Evolutionary conservation across 2,888 invertebrate species (phyloP).

Genomic region (Blastobasis lacticolella): DNA sequence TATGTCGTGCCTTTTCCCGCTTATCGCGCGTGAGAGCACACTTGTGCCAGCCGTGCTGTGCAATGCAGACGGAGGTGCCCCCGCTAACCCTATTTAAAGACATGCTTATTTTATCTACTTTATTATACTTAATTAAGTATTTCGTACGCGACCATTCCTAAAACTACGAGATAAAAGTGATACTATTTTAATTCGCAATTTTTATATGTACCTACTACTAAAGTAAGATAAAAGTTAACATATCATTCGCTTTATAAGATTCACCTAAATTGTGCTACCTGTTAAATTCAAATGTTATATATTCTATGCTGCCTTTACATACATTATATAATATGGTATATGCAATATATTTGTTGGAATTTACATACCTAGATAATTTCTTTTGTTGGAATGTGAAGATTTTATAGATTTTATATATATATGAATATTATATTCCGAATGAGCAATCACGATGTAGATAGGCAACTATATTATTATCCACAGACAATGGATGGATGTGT

Average conservation of each 20-base stretch:
- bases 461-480: too few species aligned
- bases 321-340: conserved; percentile 13
- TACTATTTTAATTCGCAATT: conserved; percentile 46
- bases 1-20: too few species aligned
- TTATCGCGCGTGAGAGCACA: too few species aligned
- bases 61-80: too few species aligned
- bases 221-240: conserved; percentile 60
- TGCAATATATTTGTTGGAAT: conserved; percentile 7
- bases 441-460: too few species aligned
- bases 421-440: too few species aligned
- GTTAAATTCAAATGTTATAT: conserved; percentile 34
- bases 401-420: not conserved
- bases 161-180: conserved; percentile 33
- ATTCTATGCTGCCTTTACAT: conserved; percentile 43
- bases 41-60: too few species aligned
- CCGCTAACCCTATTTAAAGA: too few species aligned
- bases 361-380: not conserved
- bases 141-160: conserved; percentile 26
- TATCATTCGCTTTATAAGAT: conserved; percentile 73
- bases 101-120: too few species aligned
- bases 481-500: too few species aligned
- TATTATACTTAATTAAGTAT: too few species aligned
- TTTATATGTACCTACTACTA: conserved; percentile 34
- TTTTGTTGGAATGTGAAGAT: not conserved
- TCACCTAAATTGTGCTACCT: conserved; percentile 38